These are phyloP conservation scores for Monopterus albus DNA, from an alignment of 2,113 vertebrate species.

Conservation along the genomic window DNA sequence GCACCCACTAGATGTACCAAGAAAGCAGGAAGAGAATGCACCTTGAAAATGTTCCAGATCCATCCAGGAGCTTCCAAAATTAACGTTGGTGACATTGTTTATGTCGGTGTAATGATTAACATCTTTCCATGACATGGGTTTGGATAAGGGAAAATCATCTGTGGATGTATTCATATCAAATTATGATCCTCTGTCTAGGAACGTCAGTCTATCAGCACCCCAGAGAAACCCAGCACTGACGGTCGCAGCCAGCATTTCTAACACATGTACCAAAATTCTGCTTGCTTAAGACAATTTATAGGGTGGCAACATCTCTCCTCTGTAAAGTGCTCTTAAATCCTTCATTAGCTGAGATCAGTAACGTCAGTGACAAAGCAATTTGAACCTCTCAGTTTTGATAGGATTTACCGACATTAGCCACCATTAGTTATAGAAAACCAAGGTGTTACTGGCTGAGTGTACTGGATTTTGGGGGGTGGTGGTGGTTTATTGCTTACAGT, in stretches of 20 bases:
- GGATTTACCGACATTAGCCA: no score
- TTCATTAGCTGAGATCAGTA: no score
- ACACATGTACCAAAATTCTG: background rate
- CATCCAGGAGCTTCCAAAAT: slow-evolving; percentile 24
- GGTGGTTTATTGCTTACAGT: no score
- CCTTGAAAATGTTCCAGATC: slow-evolving; percentile 18
- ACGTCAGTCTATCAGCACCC: background rate
- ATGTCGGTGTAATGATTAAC: background rate
- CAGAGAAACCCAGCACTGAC: background rate
- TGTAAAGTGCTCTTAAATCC: no score
- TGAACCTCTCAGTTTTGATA: no score
- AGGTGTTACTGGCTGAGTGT: no score
- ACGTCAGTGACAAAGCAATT: no score
- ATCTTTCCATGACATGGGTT: slow-evolving; percentile 47
- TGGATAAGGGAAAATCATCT: slow-evolving; percentile 38
- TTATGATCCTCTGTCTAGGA: slow-evolving; percentile 9
- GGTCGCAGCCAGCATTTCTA: slow-evolving; percentile 12
- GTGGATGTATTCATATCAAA: slow-evolving; percentile 29
- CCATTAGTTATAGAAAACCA: no score
- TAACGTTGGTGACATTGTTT: slow-evolving; percentile 11
- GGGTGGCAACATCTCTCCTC: background rate
- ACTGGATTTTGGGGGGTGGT: no score
- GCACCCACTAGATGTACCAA: background rate
- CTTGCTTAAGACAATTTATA: background rate
- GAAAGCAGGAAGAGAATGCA: slow-evolving; percentile 10